Conservation (phyloP, 2,888 invertebrate genomes). For the Trissonchulus sp. region DNA sequence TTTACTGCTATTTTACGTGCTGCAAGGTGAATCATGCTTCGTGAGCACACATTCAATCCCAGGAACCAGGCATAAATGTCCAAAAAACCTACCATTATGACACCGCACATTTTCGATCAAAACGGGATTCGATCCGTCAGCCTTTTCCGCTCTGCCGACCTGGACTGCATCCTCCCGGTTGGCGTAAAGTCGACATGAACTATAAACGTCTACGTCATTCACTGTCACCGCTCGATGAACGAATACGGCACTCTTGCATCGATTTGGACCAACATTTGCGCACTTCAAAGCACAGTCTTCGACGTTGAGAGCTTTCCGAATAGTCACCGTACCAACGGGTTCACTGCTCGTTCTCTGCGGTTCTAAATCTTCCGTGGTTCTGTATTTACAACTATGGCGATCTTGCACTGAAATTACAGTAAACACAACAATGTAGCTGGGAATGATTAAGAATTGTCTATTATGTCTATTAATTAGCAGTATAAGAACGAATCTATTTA, state of each 20-base stretch:
- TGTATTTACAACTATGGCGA: neutral
- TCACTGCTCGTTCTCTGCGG: neutral
- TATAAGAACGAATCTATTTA: no score
- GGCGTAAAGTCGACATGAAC: neutral
- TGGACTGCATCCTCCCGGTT: neutral
- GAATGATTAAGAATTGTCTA: no score
- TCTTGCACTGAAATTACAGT: neutral
- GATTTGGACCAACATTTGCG: neutral
- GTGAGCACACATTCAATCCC: no score
- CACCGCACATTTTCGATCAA: neutral
- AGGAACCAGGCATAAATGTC: no score
- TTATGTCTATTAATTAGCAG: no score
- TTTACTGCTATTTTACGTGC: no score
- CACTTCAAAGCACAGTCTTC: neutral
- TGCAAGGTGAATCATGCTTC: no score
- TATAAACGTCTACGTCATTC: neutral
- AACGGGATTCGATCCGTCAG: neutral
- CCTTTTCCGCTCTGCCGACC: neutral
- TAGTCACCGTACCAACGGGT: neutral
- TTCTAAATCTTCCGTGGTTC: neutral
- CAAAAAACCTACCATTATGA: no score
- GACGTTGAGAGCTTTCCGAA: neutral
- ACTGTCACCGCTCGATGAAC: neutral
- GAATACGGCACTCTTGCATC: slow-evolving; percentile 2
- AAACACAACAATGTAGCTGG: neutral